Percentiles rank a stretch among this genome's conserved stretches.
Conservation (phyloP, 2,888 invertebrate species). For the Cheilosia impressa region DNA sequence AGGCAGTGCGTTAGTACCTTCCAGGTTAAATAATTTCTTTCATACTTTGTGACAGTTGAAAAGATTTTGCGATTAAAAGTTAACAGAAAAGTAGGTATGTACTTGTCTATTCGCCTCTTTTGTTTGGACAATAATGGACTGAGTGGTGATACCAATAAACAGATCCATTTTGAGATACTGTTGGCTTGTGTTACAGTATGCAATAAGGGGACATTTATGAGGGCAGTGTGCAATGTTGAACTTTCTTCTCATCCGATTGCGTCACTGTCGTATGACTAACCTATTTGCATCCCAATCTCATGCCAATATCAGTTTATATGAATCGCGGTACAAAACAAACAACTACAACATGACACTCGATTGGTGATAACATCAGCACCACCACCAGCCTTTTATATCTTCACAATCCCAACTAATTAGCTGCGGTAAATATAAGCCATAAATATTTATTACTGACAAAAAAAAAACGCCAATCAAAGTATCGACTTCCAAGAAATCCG, state of each 20-base stretch:
- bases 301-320: not conserved
- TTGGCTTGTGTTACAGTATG: no score
- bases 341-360: constrained; percentile 5
- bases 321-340: not conserved
- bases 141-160: no score
- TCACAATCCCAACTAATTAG: constrained; percentile 42
- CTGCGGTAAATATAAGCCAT: constrained; percentile 27
- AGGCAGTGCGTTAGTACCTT: no score
- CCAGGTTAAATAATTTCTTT: no score
- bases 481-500: constrained; percentile 44
- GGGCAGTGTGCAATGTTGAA: not conserved
- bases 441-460: constrained; percentile 39
- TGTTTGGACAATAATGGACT: no score
- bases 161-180: no score
- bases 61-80: no score
- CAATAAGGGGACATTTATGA: no score
- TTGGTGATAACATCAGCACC: constrained; percentile 15
- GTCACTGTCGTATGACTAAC: not conserved
- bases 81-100: no score
- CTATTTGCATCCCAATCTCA: not conserved
- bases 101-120: no score
- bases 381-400: not conserved
- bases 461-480: constrained; percentile 14
- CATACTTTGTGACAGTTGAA: no score
- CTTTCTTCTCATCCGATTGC: no score